phyloP scores from a whole-genome alignment of 2,888 invertebrate genomes.

The Tanytarsus gracilentus region DNA sequence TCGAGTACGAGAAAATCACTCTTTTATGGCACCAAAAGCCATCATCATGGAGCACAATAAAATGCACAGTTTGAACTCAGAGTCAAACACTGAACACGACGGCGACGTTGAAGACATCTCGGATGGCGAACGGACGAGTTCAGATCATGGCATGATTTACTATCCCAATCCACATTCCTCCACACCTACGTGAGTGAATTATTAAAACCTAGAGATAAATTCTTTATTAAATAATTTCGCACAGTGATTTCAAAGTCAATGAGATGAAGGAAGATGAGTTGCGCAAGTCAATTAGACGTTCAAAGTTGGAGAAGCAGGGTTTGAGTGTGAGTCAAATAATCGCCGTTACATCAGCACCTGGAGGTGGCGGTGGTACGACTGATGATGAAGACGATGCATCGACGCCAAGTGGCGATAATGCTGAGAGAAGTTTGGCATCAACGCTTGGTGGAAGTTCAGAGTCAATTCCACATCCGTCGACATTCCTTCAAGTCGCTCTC shows the following conservation, averaged over 20 bases:
- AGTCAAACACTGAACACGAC: conserved; percentile 61
- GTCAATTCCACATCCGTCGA: conserved; percentile 40
- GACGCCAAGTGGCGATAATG: conserved; percentile 73
- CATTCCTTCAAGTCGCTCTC: conserved; percentile 41
- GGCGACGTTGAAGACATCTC: conserved; percentile 81
- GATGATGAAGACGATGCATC: conserved; percentile 68
- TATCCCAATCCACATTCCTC: conserved; percentile 50
- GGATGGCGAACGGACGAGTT: conserved; percentile 68
- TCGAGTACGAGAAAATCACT: conserved; percentile 33
- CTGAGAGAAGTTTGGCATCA: conserved; percentile 56
- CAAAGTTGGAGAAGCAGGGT: conserved; percentile 52
- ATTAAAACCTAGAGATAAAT: neutral
- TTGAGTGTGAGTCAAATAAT: conserved; percentile 43
- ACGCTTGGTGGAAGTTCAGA: conserved; percentile 68
- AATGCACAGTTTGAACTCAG: conserved; percentile 43
- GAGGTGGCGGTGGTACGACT: conserved; percentile 56
- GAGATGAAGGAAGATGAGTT: conserved; percentile 81
- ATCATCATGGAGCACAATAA: conserved; percentile 21
- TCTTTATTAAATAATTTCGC: conserved; percentile 32
- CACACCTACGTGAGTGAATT: conserved; percentile 42
- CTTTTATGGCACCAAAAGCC: conserved; percentile 32
- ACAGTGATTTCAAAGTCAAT: conserved; percentile 74
- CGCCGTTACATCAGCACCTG: conserved; percentile 46
- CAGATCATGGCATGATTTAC: conserved; percentile 63
- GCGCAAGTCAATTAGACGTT: conserved; percentile 62